Conservation (phyloP, 2,888 invertebrate species). For the Laspeyria flexula region DNA sequence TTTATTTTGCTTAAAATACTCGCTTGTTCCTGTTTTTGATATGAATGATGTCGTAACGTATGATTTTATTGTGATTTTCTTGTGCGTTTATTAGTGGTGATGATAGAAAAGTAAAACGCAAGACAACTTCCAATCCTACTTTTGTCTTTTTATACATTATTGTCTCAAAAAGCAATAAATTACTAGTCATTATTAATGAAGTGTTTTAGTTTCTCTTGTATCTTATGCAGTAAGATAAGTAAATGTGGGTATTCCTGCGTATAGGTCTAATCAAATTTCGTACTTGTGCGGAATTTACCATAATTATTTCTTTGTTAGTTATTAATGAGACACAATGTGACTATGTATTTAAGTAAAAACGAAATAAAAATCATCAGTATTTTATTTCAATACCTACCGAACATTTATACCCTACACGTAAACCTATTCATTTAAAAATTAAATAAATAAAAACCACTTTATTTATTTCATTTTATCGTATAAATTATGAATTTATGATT, state of each 20-base stretch:
- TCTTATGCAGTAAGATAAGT: slow-evolving; percentile 64
- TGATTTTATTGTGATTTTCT: slow-evolving; percentile 69
- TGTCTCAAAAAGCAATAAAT: slow-evolving; percentile 65
- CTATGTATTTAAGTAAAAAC: slow-evolving; percentile 72
- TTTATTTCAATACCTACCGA: slow-evolving; percentile 27
- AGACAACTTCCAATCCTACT: slow-evolving; percentile 75
- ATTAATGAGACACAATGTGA: slow-evolving; percentile 75
- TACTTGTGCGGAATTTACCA: slow-evolving; percentile 67
- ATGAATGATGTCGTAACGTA: slow-evolving; percentile 71
- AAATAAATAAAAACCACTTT: too few relatives aligned
- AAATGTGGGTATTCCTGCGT: slow-evolving; percentile 71
- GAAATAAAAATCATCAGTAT: slow-evolving; percentile 47
- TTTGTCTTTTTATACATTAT: slow-evolving; percentile 64
- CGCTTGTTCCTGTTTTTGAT: slow-evolving; percentile 75
- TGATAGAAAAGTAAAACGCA: slow-evolving; percentile 64
- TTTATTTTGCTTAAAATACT: slow-evolving; percentile 76
- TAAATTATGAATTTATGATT: too few relatives aligned
- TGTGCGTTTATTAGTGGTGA: slow-evolving; percentile 69
- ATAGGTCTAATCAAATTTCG: slow-evolving; percentile 68
- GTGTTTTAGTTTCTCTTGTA: slow-evolving; percentile 78
- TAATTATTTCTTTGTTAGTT: slow-evolving; percentile 67
- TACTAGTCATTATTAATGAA: slow-evolving; percentile 80
- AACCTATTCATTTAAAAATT: too few relatives aligned
- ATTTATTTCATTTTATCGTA: too few relatives aligned
- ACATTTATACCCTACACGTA: too few relatives aligned